Evolutionary conservation across 2,888 invertebrate species (phyloP).

Genomic region (Orthosia cruda): DNA sequence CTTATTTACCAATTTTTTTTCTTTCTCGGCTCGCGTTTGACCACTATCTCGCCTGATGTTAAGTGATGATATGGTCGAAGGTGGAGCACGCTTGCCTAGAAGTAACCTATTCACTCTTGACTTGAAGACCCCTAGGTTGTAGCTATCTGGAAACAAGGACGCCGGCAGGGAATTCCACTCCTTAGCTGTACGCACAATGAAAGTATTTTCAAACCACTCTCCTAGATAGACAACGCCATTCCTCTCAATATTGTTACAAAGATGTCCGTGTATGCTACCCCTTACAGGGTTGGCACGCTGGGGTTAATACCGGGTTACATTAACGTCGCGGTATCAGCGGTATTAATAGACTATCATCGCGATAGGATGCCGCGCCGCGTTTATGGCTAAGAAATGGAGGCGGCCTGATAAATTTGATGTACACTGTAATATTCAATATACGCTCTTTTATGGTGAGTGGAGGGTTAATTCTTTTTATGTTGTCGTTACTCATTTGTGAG

Average conservation of each 20-base stretch:
- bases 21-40: too few species aligned
- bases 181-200: too few species aligned
- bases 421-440: slow-evolving; percentile 68
- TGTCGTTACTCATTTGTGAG: slow-evolving; percentile 56
- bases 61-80: too few species aligned
- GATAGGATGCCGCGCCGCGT: slow-evolving; percentile 75
- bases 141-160: too few species aligned
- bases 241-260: not conserved
- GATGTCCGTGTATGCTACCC: slow-evolving; percentile 30
- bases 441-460: slow-evolving; percentile 69
- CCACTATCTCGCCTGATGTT: too few species aligned
- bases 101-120: too few species aligned
- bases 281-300: slow-evolving; percentile 72
- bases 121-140: too few species aligned
- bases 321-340: slow-evolving; percentile 84
- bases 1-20: too few species aligned
- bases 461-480: slow-evolving; percentile 68
- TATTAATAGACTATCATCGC: slow-evolving; percentile 89
- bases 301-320: slow-evolving; percentile 82
- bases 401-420: slow-evolving; percentile 73
- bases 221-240: not conserved
- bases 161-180: too few species aligned
- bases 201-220: too few species aligned
- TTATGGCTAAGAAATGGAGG: slow-evolving; percentile 73
- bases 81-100: too few species aligned